Conservation (phyloP, 1,140 invertebrate species). For the Pseudomyrmex pallidus region DNA sequence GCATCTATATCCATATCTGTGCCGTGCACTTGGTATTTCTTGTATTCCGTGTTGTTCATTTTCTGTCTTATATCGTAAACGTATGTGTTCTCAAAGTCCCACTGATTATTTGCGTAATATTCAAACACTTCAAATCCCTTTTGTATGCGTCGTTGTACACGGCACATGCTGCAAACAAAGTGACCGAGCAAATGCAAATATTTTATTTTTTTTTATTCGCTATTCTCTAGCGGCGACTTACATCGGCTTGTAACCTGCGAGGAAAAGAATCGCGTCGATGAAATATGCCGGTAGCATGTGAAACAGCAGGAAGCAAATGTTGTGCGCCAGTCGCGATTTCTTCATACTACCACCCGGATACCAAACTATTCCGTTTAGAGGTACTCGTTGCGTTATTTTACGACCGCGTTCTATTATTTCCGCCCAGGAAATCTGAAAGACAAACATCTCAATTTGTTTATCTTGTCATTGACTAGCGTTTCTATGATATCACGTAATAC, state of each 20-base stretch:
- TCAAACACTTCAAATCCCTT: conserved; percentile 95
- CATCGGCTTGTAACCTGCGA: conserved; percentile 93
- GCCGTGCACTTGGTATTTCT: conserved; percentile 89
- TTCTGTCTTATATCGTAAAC: conserved; percentile 84
- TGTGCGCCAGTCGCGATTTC: conserved; percentile 90
- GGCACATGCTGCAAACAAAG: conserved; percentile 87
- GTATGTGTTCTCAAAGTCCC: conserved; percentile 91
- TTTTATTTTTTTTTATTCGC: background rate
- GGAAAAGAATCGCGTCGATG: conserved; percentile 90
- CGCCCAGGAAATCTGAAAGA: conserved; percentile 89
- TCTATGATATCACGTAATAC: conserved; percentile 70
- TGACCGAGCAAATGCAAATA: background rate
- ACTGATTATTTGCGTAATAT: conserved; percentile 94
- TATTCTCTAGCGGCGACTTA: conserved; percentile 82
- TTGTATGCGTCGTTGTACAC: conserved; percentile 91
- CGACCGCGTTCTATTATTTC: conserved; percentile 94
- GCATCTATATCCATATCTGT: conserved; percentile 89
- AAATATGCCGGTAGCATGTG: conserved; percentile 94
- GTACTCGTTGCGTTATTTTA: conserved; percentile 90
- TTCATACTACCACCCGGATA: conserved; percentile 96
- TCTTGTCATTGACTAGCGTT: background rate
- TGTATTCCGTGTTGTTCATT: conserved; percentile 88
- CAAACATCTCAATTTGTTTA: conserved; percentile 6
- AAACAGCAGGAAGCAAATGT: conserved; percentile 92
- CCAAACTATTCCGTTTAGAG: conserved; percentile 93